Evolutionary conservation across 1,140 invertebrate genomes (phyloP).

Genomic region (Formica selysi): DNA sequence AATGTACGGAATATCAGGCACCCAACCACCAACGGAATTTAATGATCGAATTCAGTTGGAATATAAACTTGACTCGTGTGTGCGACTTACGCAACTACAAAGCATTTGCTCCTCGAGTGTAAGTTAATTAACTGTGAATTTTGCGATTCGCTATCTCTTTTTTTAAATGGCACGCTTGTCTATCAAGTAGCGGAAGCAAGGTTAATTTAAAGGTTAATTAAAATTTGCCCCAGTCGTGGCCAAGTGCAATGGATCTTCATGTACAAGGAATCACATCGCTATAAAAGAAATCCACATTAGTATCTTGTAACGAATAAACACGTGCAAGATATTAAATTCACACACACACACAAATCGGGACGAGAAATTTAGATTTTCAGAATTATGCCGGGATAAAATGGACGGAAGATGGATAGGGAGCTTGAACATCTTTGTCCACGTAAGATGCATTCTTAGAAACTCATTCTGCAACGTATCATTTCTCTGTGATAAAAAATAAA

Average conservation of each 20-base stretch:
- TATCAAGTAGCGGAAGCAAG: background rate
- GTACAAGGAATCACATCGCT: background rate
- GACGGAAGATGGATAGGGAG: background rate
- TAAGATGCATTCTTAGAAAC: background rate
- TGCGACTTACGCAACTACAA: constrained; percentile 13
- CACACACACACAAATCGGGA: background rate
- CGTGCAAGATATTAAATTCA: background rate
- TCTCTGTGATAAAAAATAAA: background rate
- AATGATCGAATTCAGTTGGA: constrained; percentile 47
- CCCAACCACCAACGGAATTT: constrained; percentile 34
- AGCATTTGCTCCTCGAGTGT: background rate
- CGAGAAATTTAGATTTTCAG: background rate
- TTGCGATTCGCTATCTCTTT: background rate
- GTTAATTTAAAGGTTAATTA: background rate
- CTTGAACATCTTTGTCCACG: background rate
- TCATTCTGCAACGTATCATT: background rate
- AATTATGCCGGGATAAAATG: background rate
- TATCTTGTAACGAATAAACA: background rate
- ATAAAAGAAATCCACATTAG: background rate
- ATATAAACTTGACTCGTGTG: constrained; percentile 26
- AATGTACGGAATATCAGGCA: constrained; percentile 9
- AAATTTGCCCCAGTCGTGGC: background rate
- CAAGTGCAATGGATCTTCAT: background rate
- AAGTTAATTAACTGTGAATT: constrained; percentile 26
- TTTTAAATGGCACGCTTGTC: constrained; percentile 5